A percentile compares a stretch with the other conserved stretches of the same genome.
Conservation (phyloP, 2,113 vertebrate genomes). For the Microtus oregoni region DNA sequence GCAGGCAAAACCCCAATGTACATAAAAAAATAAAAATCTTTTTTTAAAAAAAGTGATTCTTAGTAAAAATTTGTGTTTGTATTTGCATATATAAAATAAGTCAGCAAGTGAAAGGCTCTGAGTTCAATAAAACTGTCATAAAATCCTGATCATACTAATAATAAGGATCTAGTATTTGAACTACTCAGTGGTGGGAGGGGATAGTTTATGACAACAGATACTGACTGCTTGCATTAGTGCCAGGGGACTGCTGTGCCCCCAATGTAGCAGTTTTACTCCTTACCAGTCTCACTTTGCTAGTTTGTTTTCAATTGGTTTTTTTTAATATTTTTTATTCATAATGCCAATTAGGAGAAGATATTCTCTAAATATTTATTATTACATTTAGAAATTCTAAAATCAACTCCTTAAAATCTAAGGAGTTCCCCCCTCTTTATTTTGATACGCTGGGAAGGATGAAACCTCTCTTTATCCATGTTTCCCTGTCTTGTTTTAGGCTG, state of each 20-base stretch:
- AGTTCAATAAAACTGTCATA: not conserved
- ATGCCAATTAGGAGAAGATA: not conserved
- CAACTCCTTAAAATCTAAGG: constrained; percentile 34
- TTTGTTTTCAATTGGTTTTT: not conserved
- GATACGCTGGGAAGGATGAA: not conserved
- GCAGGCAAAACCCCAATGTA: not conserved
- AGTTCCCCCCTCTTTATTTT: not conserved
- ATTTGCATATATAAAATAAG: not conserved
- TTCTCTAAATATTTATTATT: constrained; percentile 43
- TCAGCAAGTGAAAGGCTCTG: not conserved
- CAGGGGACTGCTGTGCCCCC: not conserved
- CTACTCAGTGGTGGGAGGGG: not conserved
- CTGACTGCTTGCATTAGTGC: not conserved
- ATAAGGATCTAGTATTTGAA: not conserved
- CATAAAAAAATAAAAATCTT: not conserved
- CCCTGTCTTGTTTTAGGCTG: not conserved
- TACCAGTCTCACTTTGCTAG: not conserved
- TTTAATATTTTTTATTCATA: constrained; percentile 22
- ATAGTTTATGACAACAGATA: not conserved
- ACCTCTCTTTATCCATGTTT: constrained; percentile 33
- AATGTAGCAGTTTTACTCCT: not conserved
- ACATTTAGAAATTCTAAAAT: constrained; percentile 19
- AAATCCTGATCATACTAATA: not conserved
- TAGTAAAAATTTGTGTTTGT: constrained; percentile 6
- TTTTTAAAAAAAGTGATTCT: not conserved